Evolutionary conservation across 30 jellyfish, hydroid and myxozoan species (phyloP), one percentile per base, ranked within the genome.

Genomic region (Nemopilema nomurai): DNA sequence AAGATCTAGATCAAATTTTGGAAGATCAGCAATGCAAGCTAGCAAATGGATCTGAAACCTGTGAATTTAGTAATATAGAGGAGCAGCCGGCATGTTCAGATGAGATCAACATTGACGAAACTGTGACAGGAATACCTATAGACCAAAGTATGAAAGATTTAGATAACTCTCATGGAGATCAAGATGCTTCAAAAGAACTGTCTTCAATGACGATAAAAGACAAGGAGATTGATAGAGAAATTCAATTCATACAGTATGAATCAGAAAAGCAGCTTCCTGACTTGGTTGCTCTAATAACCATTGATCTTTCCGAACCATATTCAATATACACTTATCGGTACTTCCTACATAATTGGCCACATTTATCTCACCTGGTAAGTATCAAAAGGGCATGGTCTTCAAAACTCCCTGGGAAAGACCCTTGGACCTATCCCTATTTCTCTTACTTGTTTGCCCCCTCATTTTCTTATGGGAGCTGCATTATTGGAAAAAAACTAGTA

Each of bases 311-410:
- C 4, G 98, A 92, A 69, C 98, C 98, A 25, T 92, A 92, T 71
- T 92, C 98, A 8, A 79, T 92, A 9, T 92, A 92, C 82, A 92
- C 98, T 18, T 92, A 92, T 41, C 88, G 98, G 6, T 92, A 92
- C 80, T 92, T 92, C 71, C 88, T 92, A 19, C 98, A 92, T 71
- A 92, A 92, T 81, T 92, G 98, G 98, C 98, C 98, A 3, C 98
- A 92, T 87, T 76, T 92, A 62, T 92, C 98, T 32, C 90, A 86
- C 73, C 72, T 92, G 95, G 98, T 92, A 92, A 87, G 98, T 84
- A 19, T 16, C 23, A 53, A 3, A 3, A 41, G 13, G 6, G 13
- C 6, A 41, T 41, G 13, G 57, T 3, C 13, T 41, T 41, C 9
- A 41, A 41, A n/a, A n/a, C n/a, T n/a, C n/a, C n/a, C n/a, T n/a